phyloP scores from a whole-genome alignment of 2,113 vertebrate genomes.

The Dipodomys ordii region DNA sequence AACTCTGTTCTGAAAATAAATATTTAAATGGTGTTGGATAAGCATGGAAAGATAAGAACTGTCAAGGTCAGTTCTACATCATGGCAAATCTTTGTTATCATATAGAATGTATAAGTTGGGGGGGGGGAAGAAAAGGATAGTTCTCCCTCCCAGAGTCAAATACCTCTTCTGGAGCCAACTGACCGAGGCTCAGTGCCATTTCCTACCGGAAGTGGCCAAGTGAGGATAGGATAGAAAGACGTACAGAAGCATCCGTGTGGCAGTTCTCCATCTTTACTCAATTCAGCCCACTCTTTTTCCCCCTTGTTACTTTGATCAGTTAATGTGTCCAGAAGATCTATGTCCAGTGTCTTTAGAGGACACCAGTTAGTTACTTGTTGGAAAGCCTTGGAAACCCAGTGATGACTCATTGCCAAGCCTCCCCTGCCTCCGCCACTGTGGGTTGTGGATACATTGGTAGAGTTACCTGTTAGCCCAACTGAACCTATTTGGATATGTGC shows the following conservation, averaged over 20 bases:
- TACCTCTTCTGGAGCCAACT: not conserved
- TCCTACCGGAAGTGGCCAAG: not conserved
- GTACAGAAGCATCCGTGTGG: not conserved
- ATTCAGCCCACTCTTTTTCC: not conserved
- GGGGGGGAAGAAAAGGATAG: not conserved
- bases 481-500: not conserved
- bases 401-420: not conserved
- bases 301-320: not conserved
- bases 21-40: slow-evolving; percentile 1
- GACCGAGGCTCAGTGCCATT: not conserved
- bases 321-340: not conserved
- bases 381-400: not conserved
- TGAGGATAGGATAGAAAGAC: not conserved
- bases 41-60: not conserved
- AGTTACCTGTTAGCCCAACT: not conserved
- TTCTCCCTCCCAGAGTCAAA: not conserved
- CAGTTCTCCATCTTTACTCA: not conserved
- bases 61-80: not conserved
- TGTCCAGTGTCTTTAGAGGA: not conserved
- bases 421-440: not conserved
- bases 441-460: not conserved
- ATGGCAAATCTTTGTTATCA: slow-evolving; percentile 9
- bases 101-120: not conserved
- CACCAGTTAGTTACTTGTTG: not conserved
- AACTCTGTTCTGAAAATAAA: slow-evolving; percentile 9